Percentiles rank a stretch among this genome's conserved stretches.
Evolutionary conservation across 23 tunicate species (phyloP).

Genomic region (Styela clava): DNA sequence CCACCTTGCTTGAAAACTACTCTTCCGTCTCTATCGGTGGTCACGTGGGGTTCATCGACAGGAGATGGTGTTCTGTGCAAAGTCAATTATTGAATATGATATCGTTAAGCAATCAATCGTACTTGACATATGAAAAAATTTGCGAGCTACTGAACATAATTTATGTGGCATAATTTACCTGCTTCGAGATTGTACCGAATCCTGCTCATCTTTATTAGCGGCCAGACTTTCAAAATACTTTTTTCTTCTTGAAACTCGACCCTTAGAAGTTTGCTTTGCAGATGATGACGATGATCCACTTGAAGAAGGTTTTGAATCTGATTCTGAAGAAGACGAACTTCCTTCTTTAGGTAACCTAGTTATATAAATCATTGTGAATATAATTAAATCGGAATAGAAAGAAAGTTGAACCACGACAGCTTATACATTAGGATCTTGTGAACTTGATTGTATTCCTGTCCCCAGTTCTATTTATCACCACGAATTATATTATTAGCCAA

Average conservation of each 20-base stretch:
- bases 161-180: not conserved
- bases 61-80: not conserved
- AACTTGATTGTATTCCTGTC: too few relatives aligned
- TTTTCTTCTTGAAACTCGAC: slow-evolving; percentile 10
- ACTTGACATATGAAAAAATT: too few relatives aligned
- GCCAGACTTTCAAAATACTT: slow-evolving; percentile 21
- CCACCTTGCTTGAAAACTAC: slow-evolving; percentile 4
- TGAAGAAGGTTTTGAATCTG: slow-evolving; percentile 20
- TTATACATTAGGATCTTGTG: too few relatives aligned
- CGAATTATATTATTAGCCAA: too few relatives aligned
- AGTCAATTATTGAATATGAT: too few relatives aligned
- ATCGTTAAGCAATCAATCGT: too few relatives aligned
- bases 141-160: too few relatives aligned
- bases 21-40: slow-evolving; percentile 29
- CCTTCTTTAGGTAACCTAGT: not conserved
- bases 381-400: too few relatives aligned
- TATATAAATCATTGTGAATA: too few relatives aligned
- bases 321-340: slow-evolving; percentile 18
- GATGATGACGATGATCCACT: slow-evolving; percentile 17
- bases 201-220: not conserved
- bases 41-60: not conserved
- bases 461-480: too few relatives aligned
- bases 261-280: not conserved
- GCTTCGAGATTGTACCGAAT: not conserved
- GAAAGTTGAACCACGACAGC: too few relatives aligned